Base-by-base conservation (phyloP, 2,888 invertebrate genomes). In the Drosophila demipolita region DNA sequence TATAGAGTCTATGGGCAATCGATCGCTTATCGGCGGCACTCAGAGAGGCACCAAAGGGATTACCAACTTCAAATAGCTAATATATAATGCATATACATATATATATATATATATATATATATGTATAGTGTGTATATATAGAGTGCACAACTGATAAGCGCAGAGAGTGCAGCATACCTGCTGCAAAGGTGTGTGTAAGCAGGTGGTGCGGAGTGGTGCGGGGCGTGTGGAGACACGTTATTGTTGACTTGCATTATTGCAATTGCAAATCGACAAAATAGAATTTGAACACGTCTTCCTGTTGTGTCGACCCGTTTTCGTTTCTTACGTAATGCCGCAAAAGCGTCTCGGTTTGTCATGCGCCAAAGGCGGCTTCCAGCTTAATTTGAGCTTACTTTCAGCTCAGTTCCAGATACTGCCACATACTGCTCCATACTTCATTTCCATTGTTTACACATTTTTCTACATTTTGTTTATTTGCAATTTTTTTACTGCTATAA, bases 211-310 rank as follows among this genome's bases (percentile, higher is more conserved):
- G n/a, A n/a, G 17, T n/a, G 17, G 6, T 3, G 4, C 26, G 59
- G 63, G 58, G 8, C 7, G 23, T 23, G 23, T 45, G 45, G 40
- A 15, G 36, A 63, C 61, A 73, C 65, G 75, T 66, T 64, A 23
- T 53, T 50, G 61, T 75, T 73, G 54, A 64, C 48, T 73, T 53
- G 63, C 59, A 67, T 62, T 79, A 66, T 45, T 80, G 60, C 68
- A 73, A 55, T 54, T 64, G 66, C 66, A 50, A 55, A 67, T 78
- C 70, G 29, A 55, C 52, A 58, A 78, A 74, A 70, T 59, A 72
- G 78, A 87, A 82, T 84, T 82, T 84, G 71, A 78, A 84, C 84
- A 84, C 84, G 84, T 84, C 84, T 87, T 84, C 84, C 84, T 84
- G 84, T 84, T 70, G 80, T 70, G 80, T 69, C 9, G 29, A 9